Evolutionary conservation across 2,888 invertebrate genomes (phyloP), one percentile per base, ranked within the genome.

Genomic region (Heteromyza rotundicornis): DNA sequence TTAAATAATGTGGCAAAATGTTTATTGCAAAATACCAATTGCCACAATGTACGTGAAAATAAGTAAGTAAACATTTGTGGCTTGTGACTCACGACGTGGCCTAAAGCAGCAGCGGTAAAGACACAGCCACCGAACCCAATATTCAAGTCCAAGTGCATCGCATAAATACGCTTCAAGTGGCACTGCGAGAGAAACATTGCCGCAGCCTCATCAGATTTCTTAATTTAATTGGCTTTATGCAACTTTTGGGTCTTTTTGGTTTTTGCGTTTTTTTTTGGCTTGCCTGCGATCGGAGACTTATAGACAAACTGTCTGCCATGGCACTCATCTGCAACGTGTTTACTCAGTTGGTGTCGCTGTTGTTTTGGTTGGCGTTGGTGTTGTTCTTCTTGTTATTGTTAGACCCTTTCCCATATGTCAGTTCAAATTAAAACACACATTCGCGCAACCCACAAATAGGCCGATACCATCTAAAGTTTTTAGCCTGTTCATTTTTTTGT

Each of bases 141-240:
- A 62, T 56, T 57, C 57, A 68, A 68, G 52, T 5, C 50, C 19
- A 58, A 16, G 5, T n/a, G 44, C 27, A 19, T 27, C 1, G 47
- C 47, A 44, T 12, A 32, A n/a, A n/a, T 40, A n/a, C 3, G n/a
- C 8, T n/a, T 2, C 27, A 27, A 27, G 22, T 54, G 17, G 40
- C 17, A 50, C 22, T 40, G 59, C 20, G 27, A 60, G 44, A 65
- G 56, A 57, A 50, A 56, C 50, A 36, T 76, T 74, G 69, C 72
- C 65, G 74, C 66, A 66, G 60, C 68, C 75, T 75, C 70, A 74
- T 74, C 77, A 76, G 74, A 74, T 74, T 74, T 74, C 74, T 74
- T 74, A 74, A 74, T 74, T 74, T 74, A 74, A 74, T 74, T 74
- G 74, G 74, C 74, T 74, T 70, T 76, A 76, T 74, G 74, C 74